Evolutionary conservation across 1,140 invertebrate species (phyloP).

Genomic region (Hylyphantes graminicola): DNA sequence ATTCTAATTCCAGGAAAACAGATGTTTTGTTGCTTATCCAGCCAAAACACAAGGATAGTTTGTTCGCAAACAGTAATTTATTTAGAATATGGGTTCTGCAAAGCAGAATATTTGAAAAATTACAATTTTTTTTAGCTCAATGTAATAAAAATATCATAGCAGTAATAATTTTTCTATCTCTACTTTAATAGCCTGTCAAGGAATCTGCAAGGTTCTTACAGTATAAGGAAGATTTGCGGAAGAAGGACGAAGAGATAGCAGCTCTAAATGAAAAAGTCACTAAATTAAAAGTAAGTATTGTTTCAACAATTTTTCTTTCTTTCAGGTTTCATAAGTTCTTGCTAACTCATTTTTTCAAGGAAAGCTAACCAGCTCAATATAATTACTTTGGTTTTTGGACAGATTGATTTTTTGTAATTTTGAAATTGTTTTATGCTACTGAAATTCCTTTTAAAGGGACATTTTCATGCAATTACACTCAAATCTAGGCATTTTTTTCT

Average conservation of each 20-base stretch:
- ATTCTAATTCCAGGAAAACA: no score
- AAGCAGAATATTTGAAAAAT: neutral
- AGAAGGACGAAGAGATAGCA: conserved; percentile 75
- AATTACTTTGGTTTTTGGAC: no score
- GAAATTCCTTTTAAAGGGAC: no score
- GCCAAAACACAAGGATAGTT: no score
- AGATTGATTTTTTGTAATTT: no score
- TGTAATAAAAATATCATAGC: neutral
- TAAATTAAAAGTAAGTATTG: conserved; percentile 70
- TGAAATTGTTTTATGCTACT: no score
- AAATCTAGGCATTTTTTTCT: no score
- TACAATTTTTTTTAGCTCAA: neutral
- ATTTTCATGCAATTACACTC: no score
- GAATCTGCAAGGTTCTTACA: conserved; percentile 66
- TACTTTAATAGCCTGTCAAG: conserved; percentile 64
- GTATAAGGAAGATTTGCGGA: conserved; percentile 76
- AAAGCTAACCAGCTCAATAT: no score
- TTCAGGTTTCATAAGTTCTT: conserved; percentile 1
- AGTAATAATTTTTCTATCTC: neutral
- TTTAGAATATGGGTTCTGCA: neutral
- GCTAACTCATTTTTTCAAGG: no score
- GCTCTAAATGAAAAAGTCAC: conserved; percentile 74
- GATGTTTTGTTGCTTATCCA: no score
- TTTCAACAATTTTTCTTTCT: neutral
- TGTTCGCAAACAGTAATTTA: no score